A percentile compares a stretch with the other conserved stretches of the same genome.
Evolutionary conservation across 35 echinoderm and acorn worm species (phyloP).

Genomic region (Apostichopus japonicus): DNA sequence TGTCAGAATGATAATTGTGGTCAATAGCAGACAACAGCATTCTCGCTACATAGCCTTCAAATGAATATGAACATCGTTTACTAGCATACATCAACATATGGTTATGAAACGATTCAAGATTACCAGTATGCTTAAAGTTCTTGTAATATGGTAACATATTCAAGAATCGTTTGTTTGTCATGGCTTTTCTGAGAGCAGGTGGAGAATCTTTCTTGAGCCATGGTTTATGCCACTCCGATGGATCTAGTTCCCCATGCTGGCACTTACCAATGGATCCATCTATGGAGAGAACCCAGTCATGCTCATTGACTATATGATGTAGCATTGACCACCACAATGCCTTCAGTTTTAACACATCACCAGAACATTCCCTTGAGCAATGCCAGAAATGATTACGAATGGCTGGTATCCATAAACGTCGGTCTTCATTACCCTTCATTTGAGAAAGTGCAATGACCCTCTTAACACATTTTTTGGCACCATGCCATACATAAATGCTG

Average conservation of each 20-base stretch:
- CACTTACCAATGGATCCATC: constrained; percentile 59
- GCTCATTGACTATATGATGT: constrained; percentile 61
- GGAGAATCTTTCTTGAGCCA: constrained; percentile 8
- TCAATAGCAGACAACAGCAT: constrained; percentile 35
- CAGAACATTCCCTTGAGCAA: neutral
- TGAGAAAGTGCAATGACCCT: constrained; percentile 16
- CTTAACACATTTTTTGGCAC: constrained; percentile 48
- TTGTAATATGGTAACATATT: constrained; percentile 45
- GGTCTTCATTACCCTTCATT: constrained; percentile 51
- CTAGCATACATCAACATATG: constrained; percentile 48
- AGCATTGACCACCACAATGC: constrained; percentile 14
- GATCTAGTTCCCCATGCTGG: constrained; percentile 32
- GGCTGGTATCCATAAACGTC: constrained; percentile 53
- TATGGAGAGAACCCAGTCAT: constrained; percentile 40
- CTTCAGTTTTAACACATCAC: constrained; percentile 5
- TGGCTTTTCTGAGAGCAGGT: neutral
- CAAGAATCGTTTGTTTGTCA: constrained; percentile 24
- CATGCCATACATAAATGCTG: constrained; percentile 58
- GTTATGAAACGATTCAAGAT: constrained; percentile 43
- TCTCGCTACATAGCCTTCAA: constrained; percentile 21
- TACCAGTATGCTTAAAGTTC: constrained; percentile 52
- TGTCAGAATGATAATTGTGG: constrained; percentile 28
- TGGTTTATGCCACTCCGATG: neutral
- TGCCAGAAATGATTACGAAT: constrained; percentile 70
- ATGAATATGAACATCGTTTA: neutral